Percentiles rank a stretch among this genome's conserved stretches.
Evolutionary conservation across 1,140 invertebrate species (phyloP).

Genomic region (Listronotus oregonensis): DNA sequence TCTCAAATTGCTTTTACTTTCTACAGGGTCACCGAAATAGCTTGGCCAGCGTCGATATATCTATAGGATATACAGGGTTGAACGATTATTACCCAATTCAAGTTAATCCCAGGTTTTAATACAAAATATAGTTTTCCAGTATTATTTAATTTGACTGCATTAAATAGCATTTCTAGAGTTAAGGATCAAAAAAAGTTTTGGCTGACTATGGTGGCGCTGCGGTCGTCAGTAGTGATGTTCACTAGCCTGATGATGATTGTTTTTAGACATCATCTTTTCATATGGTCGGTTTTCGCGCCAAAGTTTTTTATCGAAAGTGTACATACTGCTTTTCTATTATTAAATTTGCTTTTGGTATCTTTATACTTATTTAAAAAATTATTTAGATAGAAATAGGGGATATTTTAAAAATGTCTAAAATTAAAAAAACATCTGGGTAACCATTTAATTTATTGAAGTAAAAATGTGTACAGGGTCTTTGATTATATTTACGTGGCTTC

Average conservation of each 20-base stretch:
- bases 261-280: constrained; percentile 51
- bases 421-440: not conserved
- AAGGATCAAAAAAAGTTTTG: constrained; percentile 29
- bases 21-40: constrained; percentile 92
- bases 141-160: constrained; percentile 63
- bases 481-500: too few species aligned
- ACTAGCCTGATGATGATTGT: constrained; percentile 45
- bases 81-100: constrained; percentile 71
- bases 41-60: constrained; percentile 86
- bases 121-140: constrained; percentile 71
- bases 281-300: constrained; percentile 55
- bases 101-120: constrained; percentile 73
- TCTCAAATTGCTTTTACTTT: constrained; percentile 76
- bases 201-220: constrained; percentile 35
- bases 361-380: constrained; percentile 9
- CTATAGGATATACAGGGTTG: constrained; percentile 86
- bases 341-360: constrained; percentile 34
- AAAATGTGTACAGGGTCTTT: too few species aligned
- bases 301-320: constrained; percentile 52
- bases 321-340: constrained; percentile 46
- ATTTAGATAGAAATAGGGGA: not conserved
- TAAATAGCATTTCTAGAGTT: constrained; percentile 47
- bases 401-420: not conserved
- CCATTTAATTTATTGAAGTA: too few species aligned
- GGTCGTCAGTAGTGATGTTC: constrained; percentile 43